Evolutionary conservation across 2,113 vertebrate species (phyloP).

Genomic region (Neolamprologus hecqui): DNA sequence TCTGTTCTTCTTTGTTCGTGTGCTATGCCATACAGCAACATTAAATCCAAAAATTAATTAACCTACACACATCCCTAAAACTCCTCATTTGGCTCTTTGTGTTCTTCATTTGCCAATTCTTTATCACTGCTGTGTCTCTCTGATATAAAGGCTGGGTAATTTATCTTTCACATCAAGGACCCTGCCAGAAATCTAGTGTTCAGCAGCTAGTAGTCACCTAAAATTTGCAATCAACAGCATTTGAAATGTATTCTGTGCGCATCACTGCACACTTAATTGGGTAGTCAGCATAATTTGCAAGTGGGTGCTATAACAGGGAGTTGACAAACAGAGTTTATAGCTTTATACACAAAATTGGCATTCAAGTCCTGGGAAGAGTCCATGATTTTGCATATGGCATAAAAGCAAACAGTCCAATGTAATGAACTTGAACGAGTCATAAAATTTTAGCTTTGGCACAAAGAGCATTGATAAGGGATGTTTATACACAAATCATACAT

Average conservation of each 20-base stretch:
- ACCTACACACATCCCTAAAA: neutral
- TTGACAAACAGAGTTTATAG: neutral
- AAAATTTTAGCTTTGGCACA: neutral
- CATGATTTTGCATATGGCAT: neutral
- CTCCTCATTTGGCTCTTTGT: neutral
- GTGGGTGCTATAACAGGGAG: neutral
- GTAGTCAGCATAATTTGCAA: slow-evolving; percentile 25
- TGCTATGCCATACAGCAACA: neutral
- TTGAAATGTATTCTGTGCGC: slow-evolving; percentile 38
- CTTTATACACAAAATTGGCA: slow-evolving; percentile 17
- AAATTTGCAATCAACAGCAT: slow-evolving; percentile 14
- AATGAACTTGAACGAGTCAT: neutral
- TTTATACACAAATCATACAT: neutral
- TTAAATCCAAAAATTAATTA: neutral
- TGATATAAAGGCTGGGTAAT: neutral
- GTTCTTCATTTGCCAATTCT: neutral
- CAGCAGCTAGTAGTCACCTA: neutral
- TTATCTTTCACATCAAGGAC: neutral
- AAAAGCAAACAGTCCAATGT: neutral
- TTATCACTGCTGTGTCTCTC: neutral
- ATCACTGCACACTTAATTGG: slow-evolving; percentile 25
- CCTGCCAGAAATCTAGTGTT: neutral
- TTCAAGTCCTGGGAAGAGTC: slow-evolving; percentile 15
- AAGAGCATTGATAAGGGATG: neutral
- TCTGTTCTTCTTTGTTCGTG: neutral